Evolutionary conservation across 1,140 invertebrate genomes (phyloP).

Genomic region (Zophobas morio): DNA sequence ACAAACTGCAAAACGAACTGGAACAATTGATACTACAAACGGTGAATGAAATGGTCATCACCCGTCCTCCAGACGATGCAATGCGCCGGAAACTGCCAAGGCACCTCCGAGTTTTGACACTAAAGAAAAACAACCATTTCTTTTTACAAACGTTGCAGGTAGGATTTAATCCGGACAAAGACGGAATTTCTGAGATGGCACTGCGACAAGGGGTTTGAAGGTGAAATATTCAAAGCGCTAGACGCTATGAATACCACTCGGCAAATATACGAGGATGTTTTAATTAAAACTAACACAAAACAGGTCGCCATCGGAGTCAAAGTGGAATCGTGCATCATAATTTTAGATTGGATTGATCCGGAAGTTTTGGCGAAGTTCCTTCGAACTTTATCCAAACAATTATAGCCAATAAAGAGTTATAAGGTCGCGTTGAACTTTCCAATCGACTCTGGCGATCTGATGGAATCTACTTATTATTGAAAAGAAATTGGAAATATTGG

Average conservation of each 20-base stretch:
- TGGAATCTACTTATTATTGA: not conserved
- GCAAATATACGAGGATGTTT: constrained; percentile 12
- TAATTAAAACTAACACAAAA: constrained; percentile 42
- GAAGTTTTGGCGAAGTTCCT: constrained; percentile 42
- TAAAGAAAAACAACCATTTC: constrained; percentile 10
- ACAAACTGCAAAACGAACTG: constrained; percentile 52
- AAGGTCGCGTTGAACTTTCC: constrained; percentile 41
- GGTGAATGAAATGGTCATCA: constrained; percentile 52
- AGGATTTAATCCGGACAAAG: constrained; percentile 22
- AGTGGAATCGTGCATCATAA: constrained; percentile 43
- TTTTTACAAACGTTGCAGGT: constrained; percentile 30
- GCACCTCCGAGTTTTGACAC: constrained; percentile 14
- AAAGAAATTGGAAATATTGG: no score
- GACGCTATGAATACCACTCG: constrained; percentile 9
- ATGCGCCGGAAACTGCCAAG: constrained; percentile 2
- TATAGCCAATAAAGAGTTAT: constrained; percentile 49
- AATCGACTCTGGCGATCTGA: constrained; percentile 17
- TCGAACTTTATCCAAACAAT: constrained; percentile 49
- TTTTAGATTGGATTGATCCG: constrained; percentile 46
- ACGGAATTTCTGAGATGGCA: constrained; percentile 9
- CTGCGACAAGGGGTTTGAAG: not conserved
- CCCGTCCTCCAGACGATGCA: constrained; percentile 27
- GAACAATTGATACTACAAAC: constrained; percentile 53
- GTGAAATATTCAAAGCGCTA: constrained; percentile 21
- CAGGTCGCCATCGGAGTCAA: constrained; percentile 21